Evolutionary conservation across 2,113 vertebrate genomes (phyloP), one percentile per base, ranked within the genome.

Genomic region (Arothron firmamentum): DNA sequence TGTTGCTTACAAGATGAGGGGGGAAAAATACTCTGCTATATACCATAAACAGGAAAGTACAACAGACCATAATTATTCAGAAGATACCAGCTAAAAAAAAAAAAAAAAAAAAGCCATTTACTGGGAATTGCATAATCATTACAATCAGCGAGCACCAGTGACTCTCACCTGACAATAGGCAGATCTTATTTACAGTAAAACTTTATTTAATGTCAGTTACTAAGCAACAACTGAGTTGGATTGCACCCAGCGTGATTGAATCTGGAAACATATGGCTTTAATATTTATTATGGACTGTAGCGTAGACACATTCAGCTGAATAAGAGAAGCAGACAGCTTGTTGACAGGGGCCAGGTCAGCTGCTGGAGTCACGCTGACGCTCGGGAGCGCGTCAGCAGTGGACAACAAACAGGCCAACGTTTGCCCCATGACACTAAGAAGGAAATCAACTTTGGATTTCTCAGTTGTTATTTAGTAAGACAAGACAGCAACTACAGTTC

Each of bases 161-260:
- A 75, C 67, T 65, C 66, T 75, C 53, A 69, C 68, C 52, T 58
- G 65, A 83, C 77, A 77, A 80, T 77, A 86, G 61, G 82, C 75
- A 87, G 70, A 75, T 88, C 74, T 83, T 90, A 90, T 91, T 84
- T 90, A 90, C 90, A 91, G 73, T 71, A 82, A 79, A 77, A 78
- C 79, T 80, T 58, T 56, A 62, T 63, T 65, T 70, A 62, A 81
- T 65, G 62, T 80, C 63, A 56, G 59, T 87, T 88, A 89, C 88
- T 79, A 86, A 88, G 83, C 74, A 90, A 87, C 88, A 89, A 87
- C 88, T 77, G 82, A 90, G 85, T 67, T 56, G 23, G 65, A 78
- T 15, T 81, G 63, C 2, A 4, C 66, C 71, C 13, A 25, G 61
- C 31, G 56, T 47, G 59, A 77, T 25, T 60, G 57, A 65, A 54